Base-by-base conservation (phyloP, 2,113 vertebrate species). In the Lepus europaeus region DNA sequence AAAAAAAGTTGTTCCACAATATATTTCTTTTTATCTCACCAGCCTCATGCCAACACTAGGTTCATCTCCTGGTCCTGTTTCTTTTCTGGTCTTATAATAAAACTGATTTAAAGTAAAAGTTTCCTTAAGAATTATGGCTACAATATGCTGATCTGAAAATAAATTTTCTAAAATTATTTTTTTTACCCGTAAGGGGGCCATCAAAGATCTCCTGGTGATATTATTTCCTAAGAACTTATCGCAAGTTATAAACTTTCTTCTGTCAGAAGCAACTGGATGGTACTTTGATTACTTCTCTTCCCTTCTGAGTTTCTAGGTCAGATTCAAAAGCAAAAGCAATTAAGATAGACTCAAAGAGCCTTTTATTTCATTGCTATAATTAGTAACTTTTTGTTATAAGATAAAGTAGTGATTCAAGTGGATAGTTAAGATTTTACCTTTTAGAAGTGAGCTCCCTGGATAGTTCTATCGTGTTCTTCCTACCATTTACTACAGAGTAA, bases 61-160 rank as follows among this genome's bases (percentile, higher is more conserved):
- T 94, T 97, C 96, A 95, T 95, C 94, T 95, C 64, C 85, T 85
- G 73, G 88, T 80, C 82, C 59, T 61, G 5, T 92, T 93, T 91
- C 94, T 97, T 96, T 95, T 86, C 92, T 88, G 94, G 78, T 59
- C 92, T 97, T 61, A 90, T 92, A 95, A 95, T 96, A 96, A 97
- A 97, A 97, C 92, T 97, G 96, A 97, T 97, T 97, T 96, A 97
- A 97, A 96, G 96, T 95, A 97, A 97, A 95, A 96, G 92, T 97
- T 97, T 96, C 96, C 87, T 89, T 95, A 96, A 97, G 94, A 97
- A 96, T 96, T 97, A 96, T 83, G 45, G 90, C 92, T 96, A 94
- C 88, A 88, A 95, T 96, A 96, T 94, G 93, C 86, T 94, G 83
- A 97, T 97, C 70, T 63, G 87, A 97, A 97, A 97, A 94, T 97